Percentiles rank a stretch among this genome's conserved stretches.
Conservation (phyloP, 2,113 vertebrate genomes). For the Bubalus kerabau region DNA sequence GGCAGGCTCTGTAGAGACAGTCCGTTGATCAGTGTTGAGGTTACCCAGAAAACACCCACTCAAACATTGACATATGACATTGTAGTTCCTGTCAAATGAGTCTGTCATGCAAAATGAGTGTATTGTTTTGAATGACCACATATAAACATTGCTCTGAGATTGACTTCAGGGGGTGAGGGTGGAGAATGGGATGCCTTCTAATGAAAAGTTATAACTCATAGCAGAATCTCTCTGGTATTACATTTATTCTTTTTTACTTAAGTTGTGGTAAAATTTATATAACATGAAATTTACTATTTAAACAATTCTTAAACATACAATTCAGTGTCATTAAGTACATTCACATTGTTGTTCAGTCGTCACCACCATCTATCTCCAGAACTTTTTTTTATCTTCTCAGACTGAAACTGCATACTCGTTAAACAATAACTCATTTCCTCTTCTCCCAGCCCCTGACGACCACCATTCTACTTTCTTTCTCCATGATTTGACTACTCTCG, state of each 20-base stretch:
- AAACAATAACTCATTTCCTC: background rate
- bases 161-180: background rate
- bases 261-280: background rate
- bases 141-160: background rate
- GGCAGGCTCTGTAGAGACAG: background rate
- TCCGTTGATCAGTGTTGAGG: background rate
- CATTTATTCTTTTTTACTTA: background rate
- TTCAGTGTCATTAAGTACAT: background rate
- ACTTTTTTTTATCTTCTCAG: background rate
- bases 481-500: background rate
- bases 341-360: background rate
- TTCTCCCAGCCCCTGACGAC: background rate
- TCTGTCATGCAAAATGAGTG: background rate
- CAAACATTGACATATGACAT: background rate
- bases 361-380: background rate
- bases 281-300: background rate
- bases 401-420: background rate
- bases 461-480: background rate
- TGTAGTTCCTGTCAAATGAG: conserved; percentile 28
- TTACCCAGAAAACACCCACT: conserved; percentile 13
- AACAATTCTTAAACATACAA: background rate
- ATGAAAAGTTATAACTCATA: background rate
- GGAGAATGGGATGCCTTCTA: background rate
- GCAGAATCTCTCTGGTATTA: background rate
- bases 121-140: conserved; percentile 36